A percentile compares a stretch with the other conserved stretches of the same genome.
phyloP scores from a whole-genome alignment of 92 coral and sea anemone species.

The Bergia puertoricense region DNA sequence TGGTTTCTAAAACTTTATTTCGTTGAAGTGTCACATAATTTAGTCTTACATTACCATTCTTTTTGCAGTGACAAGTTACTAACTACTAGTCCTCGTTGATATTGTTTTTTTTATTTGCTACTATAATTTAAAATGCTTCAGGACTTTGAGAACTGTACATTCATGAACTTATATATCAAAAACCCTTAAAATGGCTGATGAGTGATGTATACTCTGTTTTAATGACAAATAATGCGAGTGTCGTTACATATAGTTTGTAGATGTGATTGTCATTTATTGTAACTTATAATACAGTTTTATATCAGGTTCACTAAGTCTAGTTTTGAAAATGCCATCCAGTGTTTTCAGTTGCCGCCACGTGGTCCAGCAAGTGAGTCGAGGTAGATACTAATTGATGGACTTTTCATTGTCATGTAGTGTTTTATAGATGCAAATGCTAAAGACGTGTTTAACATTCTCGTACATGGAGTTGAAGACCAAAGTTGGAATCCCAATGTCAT shows the following conservation, averaged over 20 bases:
- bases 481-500: conserved; percentile 82
- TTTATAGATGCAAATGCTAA: conserved; percentile 71
- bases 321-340: not conserved
- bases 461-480: conserved; percentile 72
- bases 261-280: not conserved
- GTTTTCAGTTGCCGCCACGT: not conserved
- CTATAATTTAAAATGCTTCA: too few species aligned
- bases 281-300: not conserved
- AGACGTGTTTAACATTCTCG: conserved; percentile 68
- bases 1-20: too few species aligned
- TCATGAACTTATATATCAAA: too few species aligned
- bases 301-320: not conserved
- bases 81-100: too few species aligned
- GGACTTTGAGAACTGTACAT: too few species aligned
- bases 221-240: too few species aligned
- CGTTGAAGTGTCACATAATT: too few species aligned
- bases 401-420: conserved; percentile 36
- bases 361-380: not conserved
- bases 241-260: not conserved
- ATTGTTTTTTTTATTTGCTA: too few species aligned
- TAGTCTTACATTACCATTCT: too few species aligned
- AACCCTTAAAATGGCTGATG: not conserved
- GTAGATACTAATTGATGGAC: not conserved
- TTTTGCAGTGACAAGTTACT: too few species aligned
- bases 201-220: too few species aligned